These are phyloP conservation scores for Linepithema humile DNA, from an alignment of 1,140 invertebrate genomes.

Conservation along the genomic window DNA sequence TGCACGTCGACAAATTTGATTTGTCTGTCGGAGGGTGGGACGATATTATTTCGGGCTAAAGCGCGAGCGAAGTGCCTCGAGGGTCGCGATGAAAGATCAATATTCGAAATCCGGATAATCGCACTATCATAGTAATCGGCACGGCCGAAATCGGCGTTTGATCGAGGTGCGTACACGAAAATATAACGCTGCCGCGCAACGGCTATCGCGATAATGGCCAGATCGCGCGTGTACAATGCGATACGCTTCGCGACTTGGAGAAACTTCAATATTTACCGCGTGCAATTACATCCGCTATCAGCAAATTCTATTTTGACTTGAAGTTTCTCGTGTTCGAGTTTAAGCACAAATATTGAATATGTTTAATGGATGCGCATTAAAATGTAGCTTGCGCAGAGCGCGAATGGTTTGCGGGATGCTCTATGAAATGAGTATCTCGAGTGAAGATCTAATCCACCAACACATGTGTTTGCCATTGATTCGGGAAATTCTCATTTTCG, in stretches of 20 bases:
- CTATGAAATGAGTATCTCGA: conserved; percentile 55
- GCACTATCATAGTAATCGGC: conserved; percentile 21
- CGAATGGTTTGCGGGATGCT: conserved; percentile 44
- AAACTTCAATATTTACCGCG: conserved; percentile 44
- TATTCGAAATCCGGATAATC: conserved; percentile 49
- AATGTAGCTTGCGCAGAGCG: conserved; percentile 54
- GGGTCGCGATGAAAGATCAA: conserved; percentile 11
- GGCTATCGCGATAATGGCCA: not conserved
- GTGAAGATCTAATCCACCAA: conserved; percentile 53
- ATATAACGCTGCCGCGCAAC: not conserved
- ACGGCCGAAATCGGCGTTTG: not conserved
- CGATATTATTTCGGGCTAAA: conserved; percentile 67
- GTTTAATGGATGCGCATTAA: conserved; percentile 70
- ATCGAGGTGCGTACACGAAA: not conserved
- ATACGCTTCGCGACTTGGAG: conserved; percentile 39
- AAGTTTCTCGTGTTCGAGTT: conserved; percentile 38
- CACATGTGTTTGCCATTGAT: conserved; percentile 34
- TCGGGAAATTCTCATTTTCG: conserved; percentile 13
- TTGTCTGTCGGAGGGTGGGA: conserved; percentile 66
- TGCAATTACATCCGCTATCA: conserved; percentile 36
- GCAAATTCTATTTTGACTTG: conserved; percentile 54
- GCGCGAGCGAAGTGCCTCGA: conserved; percentile 30
- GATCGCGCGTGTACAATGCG: not conserved
- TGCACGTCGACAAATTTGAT: conserved; percentile 70
- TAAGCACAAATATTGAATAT: conserved; percentile 67